Base-by-base conservation (phyloP, 2,888 invertebrate genomes). In the Calliopum simillimum region DNA sequence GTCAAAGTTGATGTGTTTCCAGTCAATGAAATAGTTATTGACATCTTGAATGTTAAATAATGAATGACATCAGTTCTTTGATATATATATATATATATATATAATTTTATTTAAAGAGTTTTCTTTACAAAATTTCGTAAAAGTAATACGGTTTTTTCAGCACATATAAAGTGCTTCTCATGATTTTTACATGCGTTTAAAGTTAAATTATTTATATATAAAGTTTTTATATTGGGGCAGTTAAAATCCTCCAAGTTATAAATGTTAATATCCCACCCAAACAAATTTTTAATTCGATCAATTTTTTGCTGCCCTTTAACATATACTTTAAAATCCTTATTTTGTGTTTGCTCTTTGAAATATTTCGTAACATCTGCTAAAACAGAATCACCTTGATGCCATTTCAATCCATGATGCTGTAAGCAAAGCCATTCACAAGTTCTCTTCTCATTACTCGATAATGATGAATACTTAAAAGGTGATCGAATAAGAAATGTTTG, bases 1-100 rank as follows among this genome's bases (percentile, higher is more conserved):
- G 43, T 72, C n/a, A 82, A 72, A 33, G 75, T 66, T 46, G 74
- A 77, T 2, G 72, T 71, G n/a, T 68, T 74, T 62, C 79, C 79
- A 25, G 25, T 25, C 25, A 25, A 25, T 4, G 25, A 25, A 25
- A 25, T 25, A 25, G 25, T 25, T 25, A 46, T 71, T 76, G 19
- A 65, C 49, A 49, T 49, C 16, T 16, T 19, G n/a, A 49, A 19
- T 49, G 6, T 49, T 49, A 6, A 16, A 25, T 25, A 25, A 25
- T 33, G 33, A 14, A 49, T n/a, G 19, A 49, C n/a, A n/a, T 3
- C 11, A 49, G 19, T 49, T 14, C 3, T 49, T 49, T 49, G 8
- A 19, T 49, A n/a, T 49, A 19, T 49, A n/a, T 49, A 14, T n/a
- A 2, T 49, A 11, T 3, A 19, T 19, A 49, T 49, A 19, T 49